Conservation (phyloP, 2,113 vertebrate species). For the Gasterosteus nipponicus region DNA sequence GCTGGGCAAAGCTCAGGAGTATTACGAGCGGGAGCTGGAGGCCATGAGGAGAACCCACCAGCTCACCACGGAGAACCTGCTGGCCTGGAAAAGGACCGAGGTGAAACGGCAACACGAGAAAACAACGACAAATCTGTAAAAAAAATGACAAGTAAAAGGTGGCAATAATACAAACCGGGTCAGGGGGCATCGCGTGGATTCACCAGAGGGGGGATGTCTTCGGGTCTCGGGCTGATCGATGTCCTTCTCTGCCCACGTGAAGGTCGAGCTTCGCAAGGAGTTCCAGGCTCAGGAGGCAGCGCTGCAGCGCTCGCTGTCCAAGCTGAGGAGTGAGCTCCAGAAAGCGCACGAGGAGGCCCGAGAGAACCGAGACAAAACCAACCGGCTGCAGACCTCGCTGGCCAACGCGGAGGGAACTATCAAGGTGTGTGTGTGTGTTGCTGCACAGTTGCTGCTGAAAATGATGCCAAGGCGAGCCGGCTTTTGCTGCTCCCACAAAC, state of each 20-base stretch:
- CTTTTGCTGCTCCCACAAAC: neutral
- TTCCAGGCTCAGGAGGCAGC: constrained; percentile 93
- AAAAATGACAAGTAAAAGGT: no score
- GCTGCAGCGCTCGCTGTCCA: constrained; percentile 87
- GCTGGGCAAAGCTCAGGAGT: constrained; percentile 91
- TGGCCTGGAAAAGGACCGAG: constrained; percentile 95
- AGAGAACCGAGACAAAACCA: constrained; percentile 92
- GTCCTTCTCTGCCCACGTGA: neutral
- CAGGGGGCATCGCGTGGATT: neutral
- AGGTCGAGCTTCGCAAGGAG: constrained; percentile 91
- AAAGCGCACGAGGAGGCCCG: constrained; percentile 93
- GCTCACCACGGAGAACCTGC: constrained; percentile 93
- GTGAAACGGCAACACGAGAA: constrained; percentile 23
- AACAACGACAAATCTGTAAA: no score
- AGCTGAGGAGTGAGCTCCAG: constrained; percentile 83
- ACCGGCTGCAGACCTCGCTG: constrained; percentile 90
- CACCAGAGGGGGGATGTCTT: neutral
- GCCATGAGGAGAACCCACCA: constrained; percentile 94
- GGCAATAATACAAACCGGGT: neutral
- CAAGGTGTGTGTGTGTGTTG: constrained; percentile 80
- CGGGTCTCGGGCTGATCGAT: no score
- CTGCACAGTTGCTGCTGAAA: neutral
- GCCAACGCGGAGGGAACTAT: constrained; percentile 89
- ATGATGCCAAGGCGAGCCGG: neutral
- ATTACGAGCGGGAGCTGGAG: constrained; percentile 94